Conservation (phyloP, 2,797 vertebrate genomes). For the Amphiprion clarkii region DNA sequence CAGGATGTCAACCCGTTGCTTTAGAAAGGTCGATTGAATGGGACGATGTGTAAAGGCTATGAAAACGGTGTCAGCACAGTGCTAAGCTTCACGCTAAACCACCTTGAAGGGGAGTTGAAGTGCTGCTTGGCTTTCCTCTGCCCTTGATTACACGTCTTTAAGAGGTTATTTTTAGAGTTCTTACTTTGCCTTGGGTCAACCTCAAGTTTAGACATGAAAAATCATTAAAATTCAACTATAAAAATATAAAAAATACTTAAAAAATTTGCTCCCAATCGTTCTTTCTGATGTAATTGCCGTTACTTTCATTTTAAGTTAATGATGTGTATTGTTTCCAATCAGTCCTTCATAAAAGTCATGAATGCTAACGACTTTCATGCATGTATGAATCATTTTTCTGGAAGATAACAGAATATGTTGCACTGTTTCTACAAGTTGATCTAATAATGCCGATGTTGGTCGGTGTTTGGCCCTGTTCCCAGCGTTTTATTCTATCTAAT, state of each 20-base stretch:
- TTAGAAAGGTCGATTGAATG: constrained; percentile 66
- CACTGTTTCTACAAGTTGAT: too few relatives aligned
- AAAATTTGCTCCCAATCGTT: not conserved
- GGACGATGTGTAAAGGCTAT: constrained; percentile 63
- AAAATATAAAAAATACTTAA: too few relatives aligned
- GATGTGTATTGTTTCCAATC: not conserved
- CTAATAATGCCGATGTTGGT: too few relatives aligned
- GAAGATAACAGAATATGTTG: too few relatives aligned
- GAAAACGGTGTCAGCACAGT: constrained; percentile 52
- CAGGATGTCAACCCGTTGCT: constrained; percentile 58
- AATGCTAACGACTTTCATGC: too few relatives aligned
- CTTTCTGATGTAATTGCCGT: too few relatives aligned
- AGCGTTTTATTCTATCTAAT: too few relatives aligned
- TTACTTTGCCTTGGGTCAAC: not conserved
- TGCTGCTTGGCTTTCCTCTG: constrained; percentile 28
- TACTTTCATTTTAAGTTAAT: not conserved
- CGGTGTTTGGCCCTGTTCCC: too few relatives aligned
- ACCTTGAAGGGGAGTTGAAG: constrained; percentile 45
- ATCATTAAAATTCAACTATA: too few relatives aligned
- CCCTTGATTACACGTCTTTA: constrained; percentile 42
- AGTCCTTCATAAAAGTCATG: too few relatives aligned
- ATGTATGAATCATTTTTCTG: too few relatives aligned
- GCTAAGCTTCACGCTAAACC: constrained; percentile 48
- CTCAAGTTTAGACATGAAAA: too few relatives aligned
- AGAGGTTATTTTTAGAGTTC: constrained; percentile 25